phyloP scores from a whole-genome alignment of 2,113 vertebrate species.

The Rattus rattus region DNA sequence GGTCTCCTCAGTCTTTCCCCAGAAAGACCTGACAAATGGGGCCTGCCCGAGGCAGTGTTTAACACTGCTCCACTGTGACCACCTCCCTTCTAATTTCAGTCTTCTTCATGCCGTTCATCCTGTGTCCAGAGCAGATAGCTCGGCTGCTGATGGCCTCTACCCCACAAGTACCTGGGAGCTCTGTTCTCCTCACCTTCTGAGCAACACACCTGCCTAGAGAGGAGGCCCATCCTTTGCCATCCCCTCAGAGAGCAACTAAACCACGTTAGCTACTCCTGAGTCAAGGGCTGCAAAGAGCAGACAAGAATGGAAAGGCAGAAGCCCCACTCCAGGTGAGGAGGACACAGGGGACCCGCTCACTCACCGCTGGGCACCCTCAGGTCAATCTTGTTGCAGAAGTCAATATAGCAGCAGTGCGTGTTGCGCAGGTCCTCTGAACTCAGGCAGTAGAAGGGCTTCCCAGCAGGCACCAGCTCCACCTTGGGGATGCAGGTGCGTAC shows the following conservation, averaged over 20 bases:
- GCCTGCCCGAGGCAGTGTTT: neutral
- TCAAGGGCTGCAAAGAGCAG: neutral
- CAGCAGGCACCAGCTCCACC: slow-evolving; percentile 91
- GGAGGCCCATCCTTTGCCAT: neutral
- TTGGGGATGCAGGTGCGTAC: slow-evolving; percentile 94
- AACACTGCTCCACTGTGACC: neutral
- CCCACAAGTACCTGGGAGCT: neutral
- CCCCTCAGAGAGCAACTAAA: neutral
- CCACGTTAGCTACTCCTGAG: neutral
- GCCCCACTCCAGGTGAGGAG: slow-evolving; percentile 30
- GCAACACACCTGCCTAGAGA: neutral
- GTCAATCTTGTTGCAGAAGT: slow-evolving; percentile 98
- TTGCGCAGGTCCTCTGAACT: slow-evolving; percentile 94
- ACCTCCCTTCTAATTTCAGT: neutral
- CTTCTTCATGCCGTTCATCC: neutral
- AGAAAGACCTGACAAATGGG: neutral
- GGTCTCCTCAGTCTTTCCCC: neutral
- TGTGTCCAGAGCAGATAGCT: neutral
- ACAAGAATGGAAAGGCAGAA: neutral
- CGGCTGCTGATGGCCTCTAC: rapidly evolving
- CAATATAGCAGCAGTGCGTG: slow-evolving; percentile 97
- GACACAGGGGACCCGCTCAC: slow-evolving; percentile 58
- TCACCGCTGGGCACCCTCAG: slow-evolving; percentile 94
- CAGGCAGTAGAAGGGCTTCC: slow-evolving; percentile 96
- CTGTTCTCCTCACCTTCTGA: neutral